These are phyloP conservation scores for Nothobranchius kuhntae DNA, from an alignment of 2,113 vertebrate species.

Conservation along the genomic window DNA sequence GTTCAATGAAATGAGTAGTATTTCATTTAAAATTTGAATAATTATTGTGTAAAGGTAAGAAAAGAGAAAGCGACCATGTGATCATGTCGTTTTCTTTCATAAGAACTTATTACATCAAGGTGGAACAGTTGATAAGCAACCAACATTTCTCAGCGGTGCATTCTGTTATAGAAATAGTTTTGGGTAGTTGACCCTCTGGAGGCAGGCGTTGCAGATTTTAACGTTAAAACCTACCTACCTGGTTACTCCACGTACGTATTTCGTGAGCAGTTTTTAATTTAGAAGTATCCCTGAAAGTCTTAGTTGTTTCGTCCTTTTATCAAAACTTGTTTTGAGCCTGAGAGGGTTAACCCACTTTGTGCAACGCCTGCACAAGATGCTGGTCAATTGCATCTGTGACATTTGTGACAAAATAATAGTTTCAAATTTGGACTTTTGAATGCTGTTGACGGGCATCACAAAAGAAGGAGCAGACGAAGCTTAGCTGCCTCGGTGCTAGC, in stretches of 20 bases:
- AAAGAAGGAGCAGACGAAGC: conserved; percentile 44
- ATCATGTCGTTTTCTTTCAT: conserved; percentile 4
- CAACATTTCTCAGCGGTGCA: conserved; percentile 36
- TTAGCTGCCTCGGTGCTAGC: conserved; percentile 28
- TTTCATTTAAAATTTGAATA: neutral
- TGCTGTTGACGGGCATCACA: conserved; percentile 65
- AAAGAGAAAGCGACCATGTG: conserved; percentile 10
- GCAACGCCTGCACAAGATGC: conserved; percentile 32
- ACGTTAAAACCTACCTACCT: too few relatives aligned
- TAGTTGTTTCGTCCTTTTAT: too few relatives aligned
- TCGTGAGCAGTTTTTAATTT: too few relatives aligned
- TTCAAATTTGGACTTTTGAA: conserved; percentile 54
- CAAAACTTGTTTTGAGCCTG: too few relatives aligned
- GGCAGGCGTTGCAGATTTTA: too few relatives aligned
- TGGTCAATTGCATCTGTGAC: conserved; percentile 51
- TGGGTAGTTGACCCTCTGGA: conserved; percentile 3
- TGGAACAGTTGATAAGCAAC: conserved; percentile 14
- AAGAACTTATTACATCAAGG: conserved; percentile 11
- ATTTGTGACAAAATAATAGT: conserved; percentile 68
- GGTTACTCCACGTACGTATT: too few relatives aligned
- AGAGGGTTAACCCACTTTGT: conserved; percentile 25
- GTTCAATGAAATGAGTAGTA: neutral
- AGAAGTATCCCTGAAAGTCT: too few relatives aligned
- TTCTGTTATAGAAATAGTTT: conserved; percentile 51
- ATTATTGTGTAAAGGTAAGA: neutral